Conservation (phyloP, 2,888 invertebrate genomes). For the Nysson spinosus region DNA sequence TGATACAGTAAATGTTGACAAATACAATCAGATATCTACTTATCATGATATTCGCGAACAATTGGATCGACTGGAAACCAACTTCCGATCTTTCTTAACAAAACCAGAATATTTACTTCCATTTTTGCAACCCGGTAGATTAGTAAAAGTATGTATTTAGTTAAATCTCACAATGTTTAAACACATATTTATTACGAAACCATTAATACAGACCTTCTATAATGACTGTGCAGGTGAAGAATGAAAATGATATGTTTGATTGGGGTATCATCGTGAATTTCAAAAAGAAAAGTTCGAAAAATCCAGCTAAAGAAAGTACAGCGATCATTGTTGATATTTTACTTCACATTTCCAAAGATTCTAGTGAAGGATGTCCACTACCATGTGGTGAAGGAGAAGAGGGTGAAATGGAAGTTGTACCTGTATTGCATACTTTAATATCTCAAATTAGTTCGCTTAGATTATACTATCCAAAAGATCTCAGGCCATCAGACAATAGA, state of each 20-base stretch:
- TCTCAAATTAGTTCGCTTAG: slow-evolving; percentile 93
- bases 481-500: slow-evolving; percentile 90
- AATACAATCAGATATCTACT: slow-evolving; percentile 83
- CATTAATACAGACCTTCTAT: too few relatives aligned
- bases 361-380: slow-evolving; percentile 81
- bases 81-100: slow-evolving; percentile 89
- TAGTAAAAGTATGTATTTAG: slow-evolving; percentile 86
- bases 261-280: slow-evolving; percentile 98
- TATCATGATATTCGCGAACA: slow-evolving; percentile 93
- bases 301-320: slow-evolving; percentile 78
- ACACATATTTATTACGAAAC: not conserved
- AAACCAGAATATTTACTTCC: slow-evolving; percentile 93
- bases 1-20: slow-evolving; percentile 84
- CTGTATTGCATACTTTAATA: slow-evolving; percentile 89
- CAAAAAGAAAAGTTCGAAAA: slow-evolving; percentile 82
- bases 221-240: slow-evolving; percentile 82
- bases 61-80: slow-evolving; percentile 84
- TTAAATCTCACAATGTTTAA: slow-evolving; percentile 5
- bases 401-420: slow-evolving; percentile 93
- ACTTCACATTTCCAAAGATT: slow-evolving; percentile 86
- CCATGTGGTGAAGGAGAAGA: slow-evolving; percentile 85
- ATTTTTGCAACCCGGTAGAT: slow-evolving; percentile 95
- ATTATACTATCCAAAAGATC: slow-evolving; percentile 93
- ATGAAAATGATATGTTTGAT: slow-evolving; percentile 91
- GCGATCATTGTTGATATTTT: slow-evolving; percentile 90